Conservation (phyloP, 2,113 vertebrate species). For the Lamprotornis superbus region DNA sequence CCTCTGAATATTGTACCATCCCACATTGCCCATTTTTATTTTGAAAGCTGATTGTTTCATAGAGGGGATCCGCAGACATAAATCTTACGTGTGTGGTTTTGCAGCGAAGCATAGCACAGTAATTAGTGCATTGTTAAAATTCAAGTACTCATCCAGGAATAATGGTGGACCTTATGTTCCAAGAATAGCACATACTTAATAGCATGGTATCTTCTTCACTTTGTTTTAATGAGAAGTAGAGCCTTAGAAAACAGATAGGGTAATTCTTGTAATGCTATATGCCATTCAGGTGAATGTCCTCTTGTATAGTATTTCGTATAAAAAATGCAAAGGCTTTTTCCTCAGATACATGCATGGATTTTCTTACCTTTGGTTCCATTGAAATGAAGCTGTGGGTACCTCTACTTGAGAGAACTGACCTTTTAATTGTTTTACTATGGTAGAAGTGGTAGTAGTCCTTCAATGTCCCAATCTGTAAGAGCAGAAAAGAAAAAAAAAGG, state of each 20-base stretch:
- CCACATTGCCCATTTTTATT: neutral
- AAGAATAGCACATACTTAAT: neutral
- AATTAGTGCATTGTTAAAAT: neutral
- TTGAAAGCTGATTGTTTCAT: neutral
- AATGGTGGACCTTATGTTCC: neutral
- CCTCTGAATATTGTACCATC: neutral
- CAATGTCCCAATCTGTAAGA: slow-evolving; percentile 89
- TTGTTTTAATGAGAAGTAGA: slow-evolving; percentile 37
- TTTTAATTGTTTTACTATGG: slow-evolving; percentile 98
- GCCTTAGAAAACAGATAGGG: slow-evolving; percentile 36
- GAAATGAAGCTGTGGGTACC: slow-evolving; percentile 98
- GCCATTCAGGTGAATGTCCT: slow-evolving; percentile 21
- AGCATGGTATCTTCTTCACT: neutral
- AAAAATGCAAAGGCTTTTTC: slow-evolving; percentile 79
- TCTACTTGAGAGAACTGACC: slow-evolving; percentile 91
- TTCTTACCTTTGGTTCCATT: slow-evolving; percentile 98
- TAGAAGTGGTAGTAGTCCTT: slow-evolving; percentile 99
- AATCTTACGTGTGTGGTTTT: neutral
- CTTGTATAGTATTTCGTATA: slow-evolving; percentile 69
- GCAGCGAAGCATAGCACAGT: neutral
- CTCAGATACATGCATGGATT: slow-evolving; percentile 58
- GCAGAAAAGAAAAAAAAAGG: neutral
- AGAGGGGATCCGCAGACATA: neutral
- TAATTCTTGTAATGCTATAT: slow-evolving; percentile 59
- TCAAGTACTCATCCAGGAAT: neutral